These are phyloP conservation scores for Crotophaga sulcirostris DNA, from an alignment of 2,113 vertebrate species.

Conservation along the genomic window DNA sequence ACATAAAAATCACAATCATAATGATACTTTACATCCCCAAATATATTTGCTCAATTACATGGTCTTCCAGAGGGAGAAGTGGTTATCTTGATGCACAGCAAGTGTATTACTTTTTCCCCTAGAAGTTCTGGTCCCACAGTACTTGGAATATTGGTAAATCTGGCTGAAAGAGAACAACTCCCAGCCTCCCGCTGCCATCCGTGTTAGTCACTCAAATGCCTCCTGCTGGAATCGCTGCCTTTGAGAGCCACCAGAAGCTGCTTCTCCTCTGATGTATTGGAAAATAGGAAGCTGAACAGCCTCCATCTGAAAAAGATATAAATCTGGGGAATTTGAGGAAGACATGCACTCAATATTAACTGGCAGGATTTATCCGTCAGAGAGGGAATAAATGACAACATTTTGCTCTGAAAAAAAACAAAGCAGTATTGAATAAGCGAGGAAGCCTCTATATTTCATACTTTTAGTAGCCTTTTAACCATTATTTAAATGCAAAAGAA, in stretches of 20 bases:
- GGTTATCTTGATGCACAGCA: neutral
- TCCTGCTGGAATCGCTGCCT: neutral
- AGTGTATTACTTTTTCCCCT: neutral
- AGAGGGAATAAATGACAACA: neutral
- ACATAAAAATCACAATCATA: neutral
- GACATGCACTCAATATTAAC: neutral
- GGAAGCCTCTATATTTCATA: neutral
- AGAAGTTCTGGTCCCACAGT: neutral
- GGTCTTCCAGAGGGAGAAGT: neutral
- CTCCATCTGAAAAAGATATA: neutral
- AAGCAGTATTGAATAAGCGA: neutral
- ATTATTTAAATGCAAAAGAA: neutral
- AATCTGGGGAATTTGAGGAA: neutral
- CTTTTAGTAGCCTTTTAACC: neutral
- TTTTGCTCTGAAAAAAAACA: neutral
- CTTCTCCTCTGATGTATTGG: neutral
- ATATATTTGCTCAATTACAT: neutral
- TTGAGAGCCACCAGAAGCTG: neutral
- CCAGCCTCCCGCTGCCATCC: neutral
- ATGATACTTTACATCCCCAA: neutral
- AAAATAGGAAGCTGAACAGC: neutral
- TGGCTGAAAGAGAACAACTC: neutral
- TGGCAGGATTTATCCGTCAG: neutral
- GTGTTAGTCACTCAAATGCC: neutral
- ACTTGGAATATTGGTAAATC: neutral